Evolutionary conservation across 2,113 vertebrate genomes (phyloP).

Genomic region (human (Homo sapiens)): GRCh38 chr9:28475501-28476000

Average conservation of each 20-base stretch:
- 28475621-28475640: not conserved
- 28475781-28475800: not conserved
- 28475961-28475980: slow-evolving; percentile 59
- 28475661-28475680: not conserved
- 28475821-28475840: not conserved
- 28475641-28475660: not conserved
- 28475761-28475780: not conserved
- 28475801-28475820: not conserved
- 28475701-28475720: not conserved
- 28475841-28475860: not conserved
- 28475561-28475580: not conserved
- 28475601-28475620: not conserved
- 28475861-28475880: not conserved
- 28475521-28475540: not conserved
- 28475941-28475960: slow-evolving; percentile 26
- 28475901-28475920: not conserved
- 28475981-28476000: not conserved
- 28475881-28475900: not conserved
- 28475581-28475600: not conserved
- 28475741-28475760: not conserved
- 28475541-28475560: not conserved
- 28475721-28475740: not conserved
- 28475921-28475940: slow-evolving; percentile 57
- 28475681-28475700: slow-evolving; percentile 22
- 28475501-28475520: not conserved